Conservation (phyloP, 2,888 invertebrate species). For the Pardosa pseudoannulata region DNA sequence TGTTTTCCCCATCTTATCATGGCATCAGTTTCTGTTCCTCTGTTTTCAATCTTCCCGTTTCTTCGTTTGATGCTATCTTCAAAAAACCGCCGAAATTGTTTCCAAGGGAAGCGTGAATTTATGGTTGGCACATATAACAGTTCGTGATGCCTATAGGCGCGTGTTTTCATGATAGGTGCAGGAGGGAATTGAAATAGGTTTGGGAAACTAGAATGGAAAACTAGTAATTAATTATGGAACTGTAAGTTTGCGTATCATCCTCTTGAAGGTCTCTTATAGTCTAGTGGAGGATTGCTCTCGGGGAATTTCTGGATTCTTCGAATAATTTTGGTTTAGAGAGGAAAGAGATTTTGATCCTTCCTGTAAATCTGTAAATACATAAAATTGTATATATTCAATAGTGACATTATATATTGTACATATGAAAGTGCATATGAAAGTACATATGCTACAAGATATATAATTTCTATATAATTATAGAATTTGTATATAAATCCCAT, state of each 20-base stretch:
- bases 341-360: no score
- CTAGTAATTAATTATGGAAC: not conserved
- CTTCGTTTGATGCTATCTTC: constrained; percentile 14
- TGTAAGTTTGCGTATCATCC: not conserved
- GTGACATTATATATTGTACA: no score
- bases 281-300: no score
- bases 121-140: not conserved
- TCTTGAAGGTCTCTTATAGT: no score
- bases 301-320: no score
- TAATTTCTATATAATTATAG: no score
- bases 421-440: no score
- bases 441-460: no score
- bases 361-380: no score
- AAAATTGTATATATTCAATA: no score
- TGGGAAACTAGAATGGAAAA: not conserved
- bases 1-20: constrained; percentile 7
- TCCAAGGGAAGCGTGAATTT: not conserved
- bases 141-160: not conserved
- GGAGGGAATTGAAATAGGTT: constrained; percentile 1
- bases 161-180: not conserved
- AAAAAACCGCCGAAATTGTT: constrained; percentile 13
- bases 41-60: constrained; percentile 14
- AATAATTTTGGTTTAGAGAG: no score
- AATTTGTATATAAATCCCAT: no score
- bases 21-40: constrained; percentile 2